Percentiles rank a stretch among this genome's conserved stretches.
These are phyloP conservation scores for Euzetes globulus DNA, from an alignment of 2,888 invertebrate species.

Conservation along the genomic window DNA sequence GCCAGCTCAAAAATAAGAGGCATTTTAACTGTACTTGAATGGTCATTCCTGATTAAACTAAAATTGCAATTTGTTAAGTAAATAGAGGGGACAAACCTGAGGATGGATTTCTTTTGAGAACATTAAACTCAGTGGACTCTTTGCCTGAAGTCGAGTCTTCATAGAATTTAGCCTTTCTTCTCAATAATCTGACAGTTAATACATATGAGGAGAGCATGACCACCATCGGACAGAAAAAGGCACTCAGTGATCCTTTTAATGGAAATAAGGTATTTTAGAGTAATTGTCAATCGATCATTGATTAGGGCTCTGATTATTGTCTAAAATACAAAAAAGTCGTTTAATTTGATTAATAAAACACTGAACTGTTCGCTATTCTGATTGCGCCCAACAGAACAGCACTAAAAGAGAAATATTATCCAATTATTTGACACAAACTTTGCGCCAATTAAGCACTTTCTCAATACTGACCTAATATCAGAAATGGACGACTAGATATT, in stretches of 20 bases:
- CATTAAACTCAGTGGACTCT: constrained; percentile 2
- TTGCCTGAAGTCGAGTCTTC: constrained; percentile 9
- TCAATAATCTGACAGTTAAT: constrained; percentile 76
- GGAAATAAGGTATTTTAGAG: constrained; percentile 26
- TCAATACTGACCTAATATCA: constrained; percentile 32
- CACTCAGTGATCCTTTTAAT: constrained; percentile 71
- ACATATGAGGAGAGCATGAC: constrained; percentile 95
- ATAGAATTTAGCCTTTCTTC: constrained; percentile 56
- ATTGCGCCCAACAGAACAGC: not conserved
- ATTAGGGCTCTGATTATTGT: not conserved
- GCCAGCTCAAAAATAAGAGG: no score
- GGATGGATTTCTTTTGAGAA: not conserved
- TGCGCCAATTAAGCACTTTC: constrained; percentile 9
- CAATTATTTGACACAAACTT: constrained; percentile 39
- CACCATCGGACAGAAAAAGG: constrained; percentile 87
- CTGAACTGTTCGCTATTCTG: not conserved
- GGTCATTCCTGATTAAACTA: no score
- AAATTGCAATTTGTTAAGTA: no score
- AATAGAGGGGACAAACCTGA: constrained; percentile 2
- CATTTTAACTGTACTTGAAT: no score
- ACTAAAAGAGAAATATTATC: constrained; percentile 18
- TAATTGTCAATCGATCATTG: constrained; percentile 10
- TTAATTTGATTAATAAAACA: constrained; percentile 9
- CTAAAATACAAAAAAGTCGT: not conserved
- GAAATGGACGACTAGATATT: constrained; percentile 45